These are phyloP conservation scores for Peromyscus eremicus DNA, from an alignment of 2,797 vertebrate genomes.

Conservation along the genomic window DNA sequence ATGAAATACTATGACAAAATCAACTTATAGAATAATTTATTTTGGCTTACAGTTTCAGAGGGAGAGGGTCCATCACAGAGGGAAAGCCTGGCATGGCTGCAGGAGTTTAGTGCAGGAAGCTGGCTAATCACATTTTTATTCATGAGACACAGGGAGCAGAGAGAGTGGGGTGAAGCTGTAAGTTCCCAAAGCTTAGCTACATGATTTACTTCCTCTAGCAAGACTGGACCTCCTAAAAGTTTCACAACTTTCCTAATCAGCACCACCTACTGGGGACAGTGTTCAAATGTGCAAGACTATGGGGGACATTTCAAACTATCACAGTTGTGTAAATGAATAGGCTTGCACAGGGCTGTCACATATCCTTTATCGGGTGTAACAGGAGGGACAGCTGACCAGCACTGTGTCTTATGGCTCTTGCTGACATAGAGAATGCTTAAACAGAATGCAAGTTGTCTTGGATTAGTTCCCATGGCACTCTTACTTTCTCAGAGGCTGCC, in stretches of 20 bases:
- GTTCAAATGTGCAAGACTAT: background rate
- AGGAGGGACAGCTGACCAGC: no score
- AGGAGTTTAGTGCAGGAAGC: background rate
- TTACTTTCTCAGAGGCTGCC: background rate
- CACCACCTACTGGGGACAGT: background rate
- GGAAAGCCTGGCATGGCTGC: background rate
- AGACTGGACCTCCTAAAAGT: background rate
- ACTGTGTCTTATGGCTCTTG: no score
- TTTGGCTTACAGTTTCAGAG: background rate
- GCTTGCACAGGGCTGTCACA: background rate
- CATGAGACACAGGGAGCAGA: background rate
- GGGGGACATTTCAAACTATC: background rate
- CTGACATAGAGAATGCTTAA: background rate
- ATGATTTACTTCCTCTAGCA: background rate
- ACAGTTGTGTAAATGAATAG: background rate
- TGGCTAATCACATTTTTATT: background rate
- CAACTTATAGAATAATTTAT: background rate
- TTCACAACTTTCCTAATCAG: background rate
- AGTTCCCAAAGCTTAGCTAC: background rate
- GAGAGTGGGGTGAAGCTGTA: background rate
- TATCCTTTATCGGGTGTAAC: no score
- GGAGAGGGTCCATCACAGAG: background rate
- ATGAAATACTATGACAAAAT: background rate
- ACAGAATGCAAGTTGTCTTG: background rate
- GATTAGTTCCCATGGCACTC: no score